Conservation (phyloP, 2,797 vertebrate genomes). For the Typhlichthys subterraneus region DNA sequence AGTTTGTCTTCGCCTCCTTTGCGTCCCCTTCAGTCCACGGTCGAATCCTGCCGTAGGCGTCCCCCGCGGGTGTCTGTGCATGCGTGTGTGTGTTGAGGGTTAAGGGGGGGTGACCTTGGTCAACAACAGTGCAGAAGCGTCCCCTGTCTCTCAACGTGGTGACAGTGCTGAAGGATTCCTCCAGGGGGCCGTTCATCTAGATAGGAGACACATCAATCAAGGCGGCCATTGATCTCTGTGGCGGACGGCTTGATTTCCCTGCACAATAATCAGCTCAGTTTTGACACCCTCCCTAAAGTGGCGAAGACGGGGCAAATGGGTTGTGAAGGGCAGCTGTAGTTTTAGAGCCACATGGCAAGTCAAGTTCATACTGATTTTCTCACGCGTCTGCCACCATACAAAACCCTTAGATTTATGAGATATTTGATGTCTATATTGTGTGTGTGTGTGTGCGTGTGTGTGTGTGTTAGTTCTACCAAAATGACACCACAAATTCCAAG, state of each 20-base stretch:
- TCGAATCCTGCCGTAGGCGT: conserved; percentile 30
- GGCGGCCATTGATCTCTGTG: conserved; percentile 69
- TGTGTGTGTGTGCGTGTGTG: neutral
- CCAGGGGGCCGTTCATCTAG: conserved; percentile 70
- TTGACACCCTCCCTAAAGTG: conserved; percentile 64
- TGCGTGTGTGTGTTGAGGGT: neutral
- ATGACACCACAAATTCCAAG: conserved; percentile 14
- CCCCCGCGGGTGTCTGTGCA: conserved; percentile 4
- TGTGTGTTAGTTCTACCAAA: conserved; percentile 2
- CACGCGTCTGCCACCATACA: conserved; percentile 6
- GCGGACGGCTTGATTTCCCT: conserved; percentile 74
- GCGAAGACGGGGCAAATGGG: conserved; percentile 58
- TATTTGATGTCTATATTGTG: conserved; percentile 7
- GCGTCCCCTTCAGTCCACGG: conserved; percentile 9
- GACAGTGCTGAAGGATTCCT: conserved; percentile 51
- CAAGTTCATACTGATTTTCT: conserved; percentile 23
- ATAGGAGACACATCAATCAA: conserved; percentile 77
- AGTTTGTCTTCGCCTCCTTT: conserved; percentile 22
- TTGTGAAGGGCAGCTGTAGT: conserved; percentile 53
- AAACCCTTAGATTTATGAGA: conserved; percentile 10
- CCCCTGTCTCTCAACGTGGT: conserved; percentile 28
- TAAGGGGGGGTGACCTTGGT: conserved; percentile 14
- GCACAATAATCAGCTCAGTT: conserved; percentile 73
- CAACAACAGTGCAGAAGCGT: neutral
- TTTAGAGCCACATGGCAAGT: conserved; percentile 20